phyloP scores from a whole-genome alignment of 1,140 invertebrate genomes.

The Lepidurus couesii region DNA sequence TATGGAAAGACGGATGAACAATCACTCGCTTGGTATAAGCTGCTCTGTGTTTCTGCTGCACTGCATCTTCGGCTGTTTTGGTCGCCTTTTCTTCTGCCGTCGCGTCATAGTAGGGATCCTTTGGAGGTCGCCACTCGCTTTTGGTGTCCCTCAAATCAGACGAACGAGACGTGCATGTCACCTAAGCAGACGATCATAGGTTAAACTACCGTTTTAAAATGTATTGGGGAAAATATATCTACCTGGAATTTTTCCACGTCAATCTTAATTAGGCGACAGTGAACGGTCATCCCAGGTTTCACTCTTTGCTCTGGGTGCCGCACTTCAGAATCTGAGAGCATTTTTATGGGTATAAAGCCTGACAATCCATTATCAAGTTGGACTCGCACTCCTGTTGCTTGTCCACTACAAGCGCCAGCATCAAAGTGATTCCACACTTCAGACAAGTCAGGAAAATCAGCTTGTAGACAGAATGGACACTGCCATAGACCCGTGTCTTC shows the following conservation, averaged over 20 bases:
- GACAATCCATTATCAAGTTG: conserved; percentile 88
- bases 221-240: not conserved
- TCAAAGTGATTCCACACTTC: conserved; percentile 99
- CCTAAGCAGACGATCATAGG: conserved; percentile 43
- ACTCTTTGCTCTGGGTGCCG: conserved; percentile 89
- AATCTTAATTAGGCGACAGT: conserved; percentile 91
- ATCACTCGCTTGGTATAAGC: conserved; percentile 93
- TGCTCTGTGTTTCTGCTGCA: conserved; percentile 68
- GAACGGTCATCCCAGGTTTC: conserved; percentile 75
- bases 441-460: conserved; percentile 85
- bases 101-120: conserved; percentile 88
- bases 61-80: conserved; percentile 70
- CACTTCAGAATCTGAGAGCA: conserved; percentile 89
- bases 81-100: conserved; percentile 75
- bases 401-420: conserved; percentile 87
- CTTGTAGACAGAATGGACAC: conserved; percentile 83
- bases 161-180: conserved; percentile 88
- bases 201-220: not conserved
- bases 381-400: conserved; percentile 83
- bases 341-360: conserved; percentile 92
- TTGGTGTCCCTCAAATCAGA: conserved; percentile 89
- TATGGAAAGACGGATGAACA: conserved; percentile 94
- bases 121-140: conserved; percentile 78
- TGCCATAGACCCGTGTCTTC: conserved; percentile 92
- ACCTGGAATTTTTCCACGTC: conserved; percentile 81